These are phyloP conservation scores for Hydrochoerus hydrochaeris DNA, from an alignment of 2,113 vertebrate species.

Conservation along the genomic window DNA sequence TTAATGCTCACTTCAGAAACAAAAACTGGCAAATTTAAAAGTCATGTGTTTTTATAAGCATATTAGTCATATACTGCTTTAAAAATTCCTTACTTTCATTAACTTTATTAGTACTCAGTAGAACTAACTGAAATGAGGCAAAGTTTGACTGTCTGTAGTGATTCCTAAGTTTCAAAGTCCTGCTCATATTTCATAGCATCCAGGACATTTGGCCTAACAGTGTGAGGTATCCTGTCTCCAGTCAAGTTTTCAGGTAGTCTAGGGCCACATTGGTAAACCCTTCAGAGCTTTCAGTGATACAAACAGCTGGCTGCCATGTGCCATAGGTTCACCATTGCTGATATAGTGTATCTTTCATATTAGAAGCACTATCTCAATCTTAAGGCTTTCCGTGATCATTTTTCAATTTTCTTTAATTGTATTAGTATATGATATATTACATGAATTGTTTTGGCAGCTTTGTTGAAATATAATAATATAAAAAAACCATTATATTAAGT, in stretches of 20 bases:
- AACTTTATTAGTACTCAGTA: background rate
- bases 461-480: background rate
- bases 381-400: background rate
- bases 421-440: background rate
- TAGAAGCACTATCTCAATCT: background rate
- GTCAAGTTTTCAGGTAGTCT: background rate
- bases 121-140: background rate
- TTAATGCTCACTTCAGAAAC: background rate
- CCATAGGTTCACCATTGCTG: background rate
- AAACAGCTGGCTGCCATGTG: no score
- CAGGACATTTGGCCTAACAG: background rate
- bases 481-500: background rate
- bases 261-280: background rate
- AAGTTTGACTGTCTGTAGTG: conserved; percentile 16
- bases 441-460: background rate
- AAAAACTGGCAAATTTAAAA: conserved; percentile 18
- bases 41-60: background rate
- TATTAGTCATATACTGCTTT: background rate
- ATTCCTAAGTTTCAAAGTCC: background rate
- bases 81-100: background rate
- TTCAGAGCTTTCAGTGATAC: background rate
- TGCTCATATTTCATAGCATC: background rate
- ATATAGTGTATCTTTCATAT: background rate
- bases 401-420: background rate
- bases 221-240: background rate